Evolutionary conservation across 1,140 invertebrate genomes (phyloP).

Genomic region (Brevipalpus yothersi): DNA sequence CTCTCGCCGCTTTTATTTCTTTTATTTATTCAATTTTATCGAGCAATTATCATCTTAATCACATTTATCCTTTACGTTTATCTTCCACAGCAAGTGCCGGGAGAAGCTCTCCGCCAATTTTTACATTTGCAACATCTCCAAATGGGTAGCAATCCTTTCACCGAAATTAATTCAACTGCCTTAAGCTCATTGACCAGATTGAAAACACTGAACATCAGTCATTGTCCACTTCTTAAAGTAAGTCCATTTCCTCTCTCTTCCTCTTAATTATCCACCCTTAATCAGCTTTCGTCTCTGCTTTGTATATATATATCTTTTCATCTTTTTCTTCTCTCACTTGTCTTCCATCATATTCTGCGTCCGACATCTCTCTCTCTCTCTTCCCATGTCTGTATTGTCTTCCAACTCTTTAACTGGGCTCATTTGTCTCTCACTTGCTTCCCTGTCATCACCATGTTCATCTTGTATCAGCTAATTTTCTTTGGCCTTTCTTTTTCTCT

Average conservation of each 20-base stretch:
- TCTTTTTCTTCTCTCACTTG: too few relatives aligned
- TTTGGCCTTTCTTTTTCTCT: too few relatives aligned
- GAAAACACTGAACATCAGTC: background rate
- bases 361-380: too few relatives aligned
- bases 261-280: background rate
- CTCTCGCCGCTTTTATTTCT: background rate
- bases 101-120: background rate
- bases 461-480: too few relatives aligned
- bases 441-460: too few relatives aligned
- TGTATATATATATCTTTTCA: background rate
- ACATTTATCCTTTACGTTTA: background rate
- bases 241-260: background rate
- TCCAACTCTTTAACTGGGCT: too few relatives aligned
- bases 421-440: too few relatives aligned
- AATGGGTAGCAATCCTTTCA: slow-evolving; percentile 1
- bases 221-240: background rate
- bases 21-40: background rate
- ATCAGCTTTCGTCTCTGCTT: background rate
- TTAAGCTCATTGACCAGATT: background rate
- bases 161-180: background rate
- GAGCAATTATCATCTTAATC: background rate
- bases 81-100: background rate
- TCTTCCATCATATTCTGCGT: too few relatives aligned
- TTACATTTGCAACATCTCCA: background rate
- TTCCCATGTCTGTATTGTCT: too few relatives aligned